Conservation (phyloP, 2,113 vertebrate genomes). For the Pteropus alecto region DNA sequence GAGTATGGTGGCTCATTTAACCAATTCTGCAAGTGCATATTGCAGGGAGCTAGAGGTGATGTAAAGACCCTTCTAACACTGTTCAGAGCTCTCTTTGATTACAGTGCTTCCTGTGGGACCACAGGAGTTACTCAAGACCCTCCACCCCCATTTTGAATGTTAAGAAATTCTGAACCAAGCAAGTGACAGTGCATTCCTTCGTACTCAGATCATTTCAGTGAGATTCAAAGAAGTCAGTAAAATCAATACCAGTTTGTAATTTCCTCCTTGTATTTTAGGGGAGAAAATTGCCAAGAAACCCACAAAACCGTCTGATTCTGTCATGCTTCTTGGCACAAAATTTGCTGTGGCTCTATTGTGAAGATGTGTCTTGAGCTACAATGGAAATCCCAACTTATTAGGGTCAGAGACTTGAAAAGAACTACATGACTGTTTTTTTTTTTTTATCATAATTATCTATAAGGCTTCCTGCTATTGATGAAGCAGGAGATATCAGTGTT, state of each 20-base stretch:
- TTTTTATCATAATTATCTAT: neutral
- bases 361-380: neutral
- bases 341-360: neutral
- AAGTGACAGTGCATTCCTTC: neutral
- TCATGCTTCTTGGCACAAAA: slow-evolving; percentile 15
- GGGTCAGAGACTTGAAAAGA: neutral
- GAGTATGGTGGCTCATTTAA: slow-evolving; percentile 76
- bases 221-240: slow-evolving; percentile 38
- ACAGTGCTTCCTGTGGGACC: slow-evolving; percentile 54
- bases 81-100: slow-evolving; percentile 65
- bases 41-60: slow-evolving; percentile 62
- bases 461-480: neutral
- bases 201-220: slow-evolving; percentile 1
- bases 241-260: neutral
- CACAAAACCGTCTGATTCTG: neutral
- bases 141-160: slow-evolving; percentile 34
- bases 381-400: neutral
- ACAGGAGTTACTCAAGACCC: slow-evolving; percentile 48
- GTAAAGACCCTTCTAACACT: slow-evolving; percentile 63
- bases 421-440: neutral
- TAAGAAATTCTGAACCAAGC: slow-evolving; percentile 52
- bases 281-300: neutral
- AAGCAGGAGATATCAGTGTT: neutral
- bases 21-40: slow-evolving; percentile 70
- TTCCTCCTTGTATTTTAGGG: neutral